Evolutionary conservation across 2,888 invertebrate species (phyloP).

Genomic region (Hydrotaea diabolus): DNA sequence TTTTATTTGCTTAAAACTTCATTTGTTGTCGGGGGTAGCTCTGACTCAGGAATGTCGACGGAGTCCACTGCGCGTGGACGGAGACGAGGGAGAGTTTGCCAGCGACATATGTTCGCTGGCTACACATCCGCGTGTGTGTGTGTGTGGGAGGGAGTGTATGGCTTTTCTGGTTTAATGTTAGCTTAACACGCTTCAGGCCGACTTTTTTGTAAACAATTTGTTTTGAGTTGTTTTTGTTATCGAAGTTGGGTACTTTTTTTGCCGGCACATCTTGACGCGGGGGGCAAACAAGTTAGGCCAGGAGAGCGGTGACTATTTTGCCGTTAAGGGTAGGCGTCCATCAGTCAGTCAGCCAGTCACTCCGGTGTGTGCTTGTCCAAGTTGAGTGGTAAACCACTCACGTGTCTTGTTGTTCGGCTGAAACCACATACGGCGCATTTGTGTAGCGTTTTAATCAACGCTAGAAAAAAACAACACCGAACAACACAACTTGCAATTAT

Average conservation of each 20-base stretch:
- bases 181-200: constrained; percentile 28
- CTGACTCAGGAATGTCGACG: neutral
- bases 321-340: constrained; percentile 52
- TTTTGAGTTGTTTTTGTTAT: neutral
- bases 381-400: constrained; percentile 54
- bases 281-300: no score
- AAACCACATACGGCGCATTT: neutral
- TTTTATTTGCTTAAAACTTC: neutral
- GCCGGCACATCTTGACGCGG: constrained; percentile 30
- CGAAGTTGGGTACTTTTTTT: neutral
- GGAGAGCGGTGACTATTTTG: constrained; percentile 2
- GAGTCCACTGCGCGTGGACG: no score
- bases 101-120: neutral
- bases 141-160: no score
- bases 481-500: constrained; percentile 40
- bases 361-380: neutral
- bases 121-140: neutral
- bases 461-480: constrained; percentile 11
- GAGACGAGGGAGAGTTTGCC: neutral
- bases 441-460: neutral
- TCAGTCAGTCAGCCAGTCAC: constrained; percentile 20
- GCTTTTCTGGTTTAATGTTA: constrained; percentile 26
- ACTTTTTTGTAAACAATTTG: constrained; percentile 25
- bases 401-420: constrained; percentile 41
- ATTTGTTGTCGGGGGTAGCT: constrained; percentile 36